These are phyloP conservation scores for Oscheius onirici DNA, from an alignment of 2,888 invertebrate species.

Conservation along the genomic window DNA sequence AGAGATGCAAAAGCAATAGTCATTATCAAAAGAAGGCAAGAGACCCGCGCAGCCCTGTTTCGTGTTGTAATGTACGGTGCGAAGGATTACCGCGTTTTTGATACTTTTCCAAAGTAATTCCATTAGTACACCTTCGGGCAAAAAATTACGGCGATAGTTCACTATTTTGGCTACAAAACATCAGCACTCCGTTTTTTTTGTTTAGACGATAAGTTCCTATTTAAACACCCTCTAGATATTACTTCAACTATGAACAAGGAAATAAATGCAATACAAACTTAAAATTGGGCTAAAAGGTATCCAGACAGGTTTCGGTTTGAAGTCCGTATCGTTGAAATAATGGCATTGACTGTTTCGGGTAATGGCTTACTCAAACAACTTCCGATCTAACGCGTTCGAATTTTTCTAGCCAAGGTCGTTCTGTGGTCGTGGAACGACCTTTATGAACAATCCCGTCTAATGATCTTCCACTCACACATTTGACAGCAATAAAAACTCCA, in stretches of 20 bases:
- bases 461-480: not conserved
- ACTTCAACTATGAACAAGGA: too few relatives aligned
- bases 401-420: constrained; percentile 20
- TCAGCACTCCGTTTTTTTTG: too few relatives aligned
- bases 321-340: constrained; percentile 14
- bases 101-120: not conserved
- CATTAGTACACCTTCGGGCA: too few relatives aligned
- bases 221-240: too few relatives aligned
- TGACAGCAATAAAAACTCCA: not conserved
- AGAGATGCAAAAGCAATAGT: constrained; percentile 22
- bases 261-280: too few relatives aligned
- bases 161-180: too few relatives aligned
- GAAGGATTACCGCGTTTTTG: constrained; percentile 28
- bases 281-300: not conserved
- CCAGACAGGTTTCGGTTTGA: constrained; percentile 13
- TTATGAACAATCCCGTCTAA: not conserved
- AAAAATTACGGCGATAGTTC: too few relatives aligned
- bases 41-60: constrained; percentile 26
- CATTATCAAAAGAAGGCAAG: constrained; percentile 22
- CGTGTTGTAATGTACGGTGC: constrained; percentile 32
- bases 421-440: not conserved
- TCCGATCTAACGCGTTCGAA: constrained; percentile 14
- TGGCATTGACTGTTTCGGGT: constrained; percentile 11
- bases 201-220: too few relatives aligned
- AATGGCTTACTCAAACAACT: constrained; percentile 23